Conservation (phyloP, 2,113 vertebrate genomes). For the Eira barbara region DNA sequence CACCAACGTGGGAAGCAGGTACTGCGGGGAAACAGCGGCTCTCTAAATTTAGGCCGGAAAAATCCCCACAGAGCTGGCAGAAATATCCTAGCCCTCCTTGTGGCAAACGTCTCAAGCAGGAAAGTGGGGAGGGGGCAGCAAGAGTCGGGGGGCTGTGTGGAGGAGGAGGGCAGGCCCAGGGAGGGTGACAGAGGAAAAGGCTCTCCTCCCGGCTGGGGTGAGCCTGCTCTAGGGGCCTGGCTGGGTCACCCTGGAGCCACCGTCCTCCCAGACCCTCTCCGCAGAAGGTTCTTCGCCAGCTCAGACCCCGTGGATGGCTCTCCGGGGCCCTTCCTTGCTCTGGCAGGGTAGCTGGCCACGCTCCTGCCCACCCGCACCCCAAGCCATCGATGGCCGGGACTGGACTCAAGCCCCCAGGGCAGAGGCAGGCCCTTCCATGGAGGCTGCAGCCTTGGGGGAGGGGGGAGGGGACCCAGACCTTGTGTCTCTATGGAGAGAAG, state of each 20-base stretch:
- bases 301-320: neutral
- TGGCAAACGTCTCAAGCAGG: neutral
- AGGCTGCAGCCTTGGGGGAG: neutral
- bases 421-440: neutral
- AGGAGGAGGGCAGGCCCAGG: neutral
- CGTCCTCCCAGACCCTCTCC: neutral
- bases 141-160: neutral
- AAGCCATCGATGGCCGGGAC: neutral
- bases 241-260: neutral
- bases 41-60: conserved; percentile 48
- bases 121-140: neutral
- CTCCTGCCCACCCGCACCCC: neutral
- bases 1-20: conserved; percentile 54
- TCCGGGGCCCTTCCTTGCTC: neutral
- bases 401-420: neutral
- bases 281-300: neutral
- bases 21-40: conserved; percentile 34
- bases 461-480: neutral
- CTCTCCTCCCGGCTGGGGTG: neutral
- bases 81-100: conserved; percentile 34
- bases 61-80: conserved; percentile 39
- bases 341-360: too few relatives aligned
- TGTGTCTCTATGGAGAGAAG: neutral
- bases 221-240: neutral
- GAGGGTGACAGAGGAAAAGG: neutral